Evolutionary conservation across 2,113 vertebrate species (phyloP).

Genomic region (Chaetops frenatus): DNA sequence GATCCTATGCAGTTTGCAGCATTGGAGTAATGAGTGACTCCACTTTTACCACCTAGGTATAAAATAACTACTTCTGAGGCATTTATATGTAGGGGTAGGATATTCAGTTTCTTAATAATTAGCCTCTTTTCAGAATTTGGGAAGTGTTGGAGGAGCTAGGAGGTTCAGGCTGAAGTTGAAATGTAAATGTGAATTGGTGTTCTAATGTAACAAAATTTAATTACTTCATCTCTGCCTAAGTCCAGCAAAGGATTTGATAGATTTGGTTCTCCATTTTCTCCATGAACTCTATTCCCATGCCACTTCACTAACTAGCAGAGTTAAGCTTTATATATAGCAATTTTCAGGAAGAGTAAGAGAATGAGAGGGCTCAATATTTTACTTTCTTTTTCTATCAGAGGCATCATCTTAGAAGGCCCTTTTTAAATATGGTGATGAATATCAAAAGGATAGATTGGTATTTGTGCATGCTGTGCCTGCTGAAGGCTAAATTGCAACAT

Average conservation of each 20-base stretch:
- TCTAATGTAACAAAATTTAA: not conserved
- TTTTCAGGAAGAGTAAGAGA: not conserved
- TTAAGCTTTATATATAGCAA: not conserved
- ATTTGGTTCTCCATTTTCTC: not conserved
- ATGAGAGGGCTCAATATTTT: not conserved
- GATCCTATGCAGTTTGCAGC: not conserved
- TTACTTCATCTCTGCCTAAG: not conserved
- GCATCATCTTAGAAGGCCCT: not conserved
- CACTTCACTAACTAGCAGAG: not conserved
- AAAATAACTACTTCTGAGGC: not conserved
- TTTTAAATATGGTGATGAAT: not conserved
- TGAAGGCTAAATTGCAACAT: not conserved
- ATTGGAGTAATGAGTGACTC: not conserved
- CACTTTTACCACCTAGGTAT: not conserved
- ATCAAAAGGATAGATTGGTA: rapidly evolving
- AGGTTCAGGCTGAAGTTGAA: not conserved
- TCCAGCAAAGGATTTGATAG: not conserved
- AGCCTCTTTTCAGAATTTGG: not conserved
- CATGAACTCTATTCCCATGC: not conserved
- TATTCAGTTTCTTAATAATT: conserved; percentile 16
- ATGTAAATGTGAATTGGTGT: not conserved
- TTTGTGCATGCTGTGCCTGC: not conserved
- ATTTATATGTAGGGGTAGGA: not conserved
- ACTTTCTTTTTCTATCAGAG: not conserved
- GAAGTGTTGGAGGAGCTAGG: not conserved